phyloP scores from a whole-genome alignment of 2,797 vertebrate genomes.

The Mastacembelus armatus region DNA sequence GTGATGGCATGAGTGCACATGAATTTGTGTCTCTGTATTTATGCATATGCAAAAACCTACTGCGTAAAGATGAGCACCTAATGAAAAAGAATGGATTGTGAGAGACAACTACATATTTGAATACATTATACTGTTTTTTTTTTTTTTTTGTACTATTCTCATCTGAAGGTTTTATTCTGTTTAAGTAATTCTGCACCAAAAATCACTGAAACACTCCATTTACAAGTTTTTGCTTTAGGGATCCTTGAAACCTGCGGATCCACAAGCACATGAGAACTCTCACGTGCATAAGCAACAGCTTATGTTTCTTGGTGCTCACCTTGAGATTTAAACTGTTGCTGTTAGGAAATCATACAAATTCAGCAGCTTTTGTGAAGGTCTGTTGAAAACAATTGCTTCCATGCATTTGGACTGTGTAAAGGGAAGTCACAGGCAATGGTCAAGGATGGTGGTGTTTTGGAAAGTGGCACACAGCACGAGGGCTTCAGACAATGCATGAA shows the following conservation, averaged over 20 bases:
- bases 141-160: not conserved
- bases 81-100: slow-evolving; percentile 1
- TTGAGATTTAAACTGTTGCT: slow-evolving; percentile 33
- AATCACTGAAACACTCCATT: not conserved
- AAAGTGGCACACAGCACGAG: not conserved
- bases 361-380: slow-evolving; percentile 22
- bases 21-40: slow-evolving; percentile 27
- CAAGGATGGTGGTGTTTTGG: not conserved
- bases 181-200: too few species aligned
- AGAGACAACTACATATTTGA: too few species aligned
- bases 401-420: not conserved
- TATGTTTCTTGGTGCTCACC: slow-evolving; percentile 26
- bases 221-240: not conserved
- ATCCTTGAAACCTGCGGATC: slow-evolving; percentile 7
- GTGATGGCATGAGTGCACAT: slow-evolving; percentile 31
- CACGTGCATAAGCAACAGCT: not conserved
- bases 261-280: slow-evolving; percentile 15
- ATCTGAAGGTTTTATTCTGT: not conserved
- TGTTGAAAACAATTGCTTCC: slow-evolving; percentile 28
- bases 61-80: not conserved
- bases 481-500: not conserved
- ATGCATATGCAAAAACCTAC: slow-evolving; percentile 24
- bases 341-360: slow-evolving; percentile 31
- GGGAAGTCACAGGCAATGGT: slow-evolving; percentile 19
- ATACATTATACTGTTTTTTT: not conserved